These are phyloP conservation scores for Anarrhichthys ocellatus DNA, from an alignment of 2,113 vertebrate genomes.

Conservation along the genomic window DNA sequence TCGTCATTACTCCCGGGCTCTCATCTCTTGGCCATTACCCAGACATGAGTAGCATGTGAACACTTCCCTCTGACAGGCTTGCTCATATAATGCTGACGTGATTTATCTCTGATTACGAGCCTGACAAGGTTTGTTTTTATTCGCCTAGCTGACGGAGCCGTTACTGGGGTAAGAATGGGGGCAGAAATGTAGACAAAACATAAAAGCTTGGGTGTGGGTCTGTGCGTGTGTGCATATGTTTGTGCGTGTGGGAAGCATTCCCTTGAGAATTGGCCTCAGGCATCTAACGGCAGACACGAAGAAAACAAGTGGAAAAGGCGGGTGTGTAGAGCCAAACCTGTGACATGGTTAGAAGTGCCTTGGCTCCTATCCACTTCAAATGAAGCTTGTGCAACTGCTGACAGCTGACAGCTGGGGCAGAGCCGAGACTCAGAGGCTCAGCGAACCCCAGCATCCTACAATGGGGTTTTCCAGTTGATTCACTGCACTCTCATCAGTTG, in stretches of 20 bases:
- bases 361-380: constrained; percentile 42
- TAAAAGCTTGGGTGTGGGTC: constrained; percentile 51
- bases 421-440: background rate
- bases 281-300: constrained; percentile 47
- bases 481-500: constrained; percentile 13
- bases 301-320: constrained; percentile 50
- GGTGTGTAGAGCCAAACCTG: constrained; percentile 46
- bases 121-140: constrained; percentile 61
- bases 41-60: constrained; percentile 19
- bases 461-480: constrained; percentile 35
- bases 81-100: constrained; percentile 43
- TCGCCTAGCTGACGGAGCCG: constrained; percentile 38
- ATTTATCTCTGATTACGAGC: constrained; percentile 57
- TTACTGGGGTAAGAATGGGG: constrained; percentile 48
- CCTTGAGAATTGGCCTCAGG: constrained; percentile 68
- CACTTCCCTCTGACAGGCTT: constrained; percentile 11
- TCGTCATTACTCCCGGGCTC: constrained; percentile 12
- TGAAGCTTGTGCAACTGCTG: constrained; percentile 37
- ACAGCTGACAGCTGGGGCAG: constrained; percentile 15
- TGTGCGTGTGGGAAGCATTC: constrained; percentile 50
- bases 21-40: constrained; percentile 22
- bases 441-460: constrained; percentile 18
- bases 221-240: constrained; percentile 15
- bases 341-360: constrained; percentile 29
- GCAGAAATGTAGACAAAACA: constrained; percentile 69